Evolutionary conservation across 2,797 vertebrate genomes (phyloP), one percentile per base, ranked within the genome.

Genomic region (Antrozous pallidus): DNA sequence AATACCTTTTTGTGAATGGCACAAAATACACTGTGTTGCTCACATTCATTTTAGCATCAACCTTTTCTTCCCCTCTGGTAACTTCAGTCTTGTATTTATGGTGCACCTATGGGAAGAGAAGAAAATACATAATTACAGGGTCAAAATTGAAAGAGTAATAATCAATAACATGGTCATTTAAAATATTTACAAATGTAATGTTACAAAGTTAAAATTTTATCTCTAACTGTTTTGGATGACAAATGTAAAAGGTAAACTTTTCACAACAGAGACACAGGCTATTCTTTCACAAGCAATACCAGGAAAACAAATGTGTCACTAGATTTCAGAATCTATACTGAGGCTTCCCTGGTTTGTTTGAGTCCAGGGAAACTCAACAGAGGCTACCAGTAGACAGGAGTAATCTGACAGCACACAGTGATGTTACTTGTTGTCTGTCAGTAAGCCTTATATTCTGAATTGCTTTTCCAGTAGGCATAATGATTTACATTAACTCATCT

Each of bases 1-100:
- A 90, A 0, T 97, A 98, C 98, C 98, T 98, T 97, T 96, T 40
- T 90, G 69, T 93, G 56, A 94, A 96, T 86, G 97, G 97, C 96
- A 97, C 97, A 88, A 97, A 97, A 86, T 97, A 97, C 69, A 89
- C 95, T 92, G 96, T 0, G 81, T 40, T 67, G 95, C 91, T 98
- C 95, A 97, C 82, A 95, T 6, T 94, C 97, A 98, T 98, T 79
- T 95, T 97, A 97, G 97, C 95, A 96, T 97, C 97, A 96, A 94
- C 0, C 9, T 95, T 90, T 67, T 0, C 81, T 31, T 78, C 31
- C 45, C 92, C 79, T 61, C 79, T 80, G 0, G 6, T 63, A 89
- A 89, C 71, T 56, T 79, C 49, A 45, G 83, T 69, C 87, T 90
- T 0, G 42, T 3, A 33, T 54, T 86, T 93, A 91, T 70, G 51